Evolutionary conservation across 2,113 vertebrate genomes (phyloP).

Genomic region (Aix galericulata): DNA sequence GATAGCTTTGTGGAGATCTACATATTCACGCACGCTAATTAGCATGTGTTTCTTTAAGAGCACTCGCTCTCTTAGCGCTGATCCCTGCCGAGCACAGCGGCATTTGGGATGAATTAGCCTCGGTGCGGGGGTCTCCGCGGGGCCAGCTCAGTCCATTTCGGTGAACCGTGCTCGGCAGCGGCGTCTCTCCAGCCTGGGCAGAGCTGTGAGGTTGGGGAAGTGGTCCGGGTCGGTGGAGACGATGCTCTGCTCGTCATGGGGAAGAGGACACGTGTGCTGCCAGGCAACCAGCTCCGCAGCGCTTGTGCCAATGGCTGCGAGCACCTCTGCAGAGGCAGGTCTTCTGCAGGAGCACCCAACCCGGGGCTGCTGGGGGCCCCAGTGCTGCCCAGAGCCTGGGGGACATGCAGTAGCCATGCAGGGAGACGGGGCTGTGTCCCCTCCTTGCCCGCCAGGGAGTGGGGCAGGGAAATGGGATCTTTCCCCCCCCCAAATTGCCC

Average conservation of each 20-base stretch:
- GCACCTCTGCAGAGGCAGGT: constrained; percentile 67
- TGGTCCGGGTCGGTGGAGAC: constrained; percentile 11
- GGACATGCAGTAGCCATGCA: accelerated
- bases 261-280: constrained; percentile 55
- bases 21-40: neutral
- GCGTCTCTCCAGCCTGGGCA: neutral
- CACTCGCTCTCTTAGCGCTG: neutral
- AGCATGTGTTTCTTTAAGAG: constrained; percentile 14
- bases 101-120: neutral
- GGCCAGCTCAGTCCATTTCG: neutral
- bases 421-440: neutral
- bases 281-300: constrained; percentile 64
- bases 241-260: constrained; percentile 20
- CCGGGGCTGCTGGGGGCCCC: neutral
- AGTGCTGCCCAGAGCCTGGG: neutral
- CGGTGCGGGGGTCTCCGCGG: accelerated
- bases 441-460: accelerated
- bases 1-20: neutral
- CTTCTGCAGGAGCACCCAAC: neutral
- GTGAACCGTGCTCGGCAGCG: accelerated
- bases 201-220: neutral
- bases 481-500: no score
- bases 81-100: neutral
- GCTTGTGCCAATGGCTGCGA: constrained; percentile 46
- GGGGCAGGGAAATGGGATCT: neutral